Conservation (phyloP, 2,888 invertebrate genomes). For the Dicyrtomina minuta region DNA sequence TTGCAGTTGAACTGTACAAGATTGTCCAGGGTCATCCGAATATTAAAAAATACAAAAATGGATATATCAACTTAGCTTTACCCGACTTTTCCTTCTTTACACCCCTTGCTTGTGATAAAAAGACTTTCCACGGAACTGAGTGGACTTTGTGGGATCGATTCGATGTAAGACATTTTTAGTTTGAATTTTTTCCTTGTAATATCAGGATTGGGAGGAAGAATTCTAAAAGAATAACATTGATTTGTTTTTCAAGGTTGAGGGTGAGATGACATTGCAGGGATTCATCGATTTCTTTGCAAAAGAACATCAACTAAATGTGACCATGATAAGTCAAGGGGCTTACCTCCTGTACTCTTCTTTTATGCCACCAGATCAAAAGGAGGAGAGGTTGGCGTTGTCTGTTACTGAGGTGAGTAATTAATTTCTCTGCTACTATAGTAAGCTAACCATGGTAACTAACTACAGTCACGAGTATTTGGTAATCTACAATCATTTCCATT, state of each 20-base stretch:
- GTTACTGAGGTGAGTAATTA: constrained; percentile 58
- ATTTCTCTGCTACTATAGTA: too few relatives aligned
- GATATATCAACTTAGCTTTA: constrained; percentile 64
- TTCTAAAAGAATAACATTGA: background rate
- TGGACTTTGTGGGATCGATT: constrained; percentile 67
- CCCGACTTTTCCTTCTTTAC: constrained; percentile 66
- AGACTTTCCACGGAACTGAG: constrained; percentile 61
- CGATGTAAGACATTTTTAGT: constrained; percentile 57
- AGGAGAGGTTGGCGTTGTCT: constrained; percentile 76
- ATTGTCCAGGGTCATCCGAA: constrained; percentile 57
- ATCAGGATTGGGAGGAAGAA: too few relatives aligned
- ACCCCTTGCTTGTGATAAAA: constrained; percentile 59
- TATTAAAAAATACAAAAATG: constrained; percentile 61
- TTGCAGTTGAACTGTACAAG: constrained; percentile 77
- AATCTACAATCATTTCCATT: too few relatives aligned
- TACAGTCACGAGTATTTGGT: too few relatives aligned
- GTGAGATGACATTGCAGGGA: constrained; percentile 71
- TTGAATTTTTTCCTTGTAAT: background rate
- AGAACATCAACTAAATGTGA: constrained; percentile 78
- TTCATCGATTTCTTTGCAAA: constrained; percentile 73
- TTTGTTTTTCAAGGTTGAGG: constrained; percentile 60
- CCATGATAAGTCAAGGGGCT: constrained; percentile 98
- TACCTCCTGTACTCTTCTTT: constrained; percentile 99
- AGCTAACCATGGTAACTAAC: too few relatives aligned
- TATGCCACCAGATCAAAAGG: constrained; percentile 84